phyloP scores from a whole-genome alignment of 2,797 vertebrate genomes.

The Syngnathus rostellatus region DNA sequence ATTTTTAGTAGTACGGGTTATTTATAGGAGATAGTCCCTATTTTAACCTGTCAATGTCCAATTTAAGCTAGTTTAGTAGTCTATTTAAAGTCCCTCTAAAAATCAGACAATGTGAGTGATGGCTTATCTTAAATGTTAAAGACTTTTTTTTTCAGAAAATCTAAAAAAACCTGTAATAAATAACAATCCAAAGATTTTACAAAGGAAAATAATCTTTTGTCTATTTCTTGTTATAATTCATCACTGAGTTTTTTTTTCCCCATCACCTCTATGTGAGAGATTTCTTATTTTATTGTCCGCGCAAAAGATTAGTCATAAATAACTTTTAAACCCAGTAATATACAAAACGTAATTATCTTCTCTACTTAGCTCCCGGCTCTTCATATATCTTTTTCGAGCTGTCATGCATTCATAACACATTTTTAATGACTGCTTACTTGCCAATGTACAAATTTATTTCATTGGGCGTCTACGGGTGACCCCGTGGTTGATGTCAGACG shows the following conservation, averaged over 20 bases:
- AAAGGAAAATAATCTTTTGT: neutral
- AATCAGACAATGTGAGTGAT: neutral
- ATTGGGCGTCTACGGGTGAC: constrained; percentile 52
- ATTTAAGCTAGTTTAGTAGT: neutral
- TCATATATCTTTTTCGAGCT: constrained; percentile 90
- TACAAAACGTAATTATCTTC: constrained; percentile 99
- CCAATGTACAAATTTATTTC: constrained; percentile 87
- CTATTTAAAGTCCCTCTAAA: neutral
- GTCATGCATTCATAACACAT: constrained; percentile 96
- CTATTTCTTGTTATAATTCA: constrained; percentile 7
- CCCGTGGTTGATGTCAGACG: constrained; percentile 39
- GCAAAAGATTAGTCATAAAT: constrained; percentile 95
- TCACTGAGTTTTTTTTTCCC: constrained; percentile 14
- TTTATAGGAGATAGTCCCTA: neutral
- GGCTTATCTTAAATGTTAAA: neutral
- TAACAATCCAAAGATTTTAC: neutral
- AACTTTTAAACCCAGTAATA: constrained; percentile 98
- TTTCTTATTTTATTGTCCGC: constrained; percentile 81
- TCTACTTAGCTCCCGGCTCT: constrained; percentile 91
- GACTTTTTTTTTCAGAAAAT: constrained; percentile 1
- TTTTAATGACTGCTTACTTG: constrained; percentile 87
- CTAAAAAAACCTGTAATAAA: neutral
- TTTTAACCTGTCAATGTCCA: neutral
- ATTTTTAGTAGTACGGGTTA: neutral
- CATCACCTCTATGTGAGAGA: constrained; percentile 17